A percentile compares a stretch with the other conserved stretches of the same genome.
These are phyloP conservation scores for Caenorhabditis drosophilae DNA, from an alignment of 2,888 invertebrate genomes.

Conservation along the genomic window DNA sequence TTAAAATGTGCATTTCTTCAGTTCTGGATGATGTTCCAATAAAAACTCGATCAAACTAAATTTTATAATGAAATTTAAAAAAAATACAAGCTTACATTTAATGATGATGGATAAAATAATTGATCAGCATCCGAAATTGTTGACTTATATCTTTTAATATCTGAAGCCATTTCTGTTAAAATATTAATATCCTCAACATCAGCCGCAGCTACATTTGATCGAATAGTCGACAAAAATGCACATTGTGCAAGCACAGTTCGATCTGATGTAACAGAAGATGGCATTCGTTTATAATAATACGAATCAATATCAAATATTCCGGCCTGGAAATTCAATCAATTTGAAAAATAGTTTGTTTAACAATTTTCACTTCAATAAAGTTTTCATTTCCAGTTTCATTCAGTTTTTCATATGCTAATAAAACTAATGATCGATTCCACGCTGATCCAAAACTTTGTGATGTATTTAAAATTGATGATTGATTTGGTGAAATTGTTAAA, in stretches of 20 bases:
- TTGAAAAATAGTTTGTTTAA: too few relatives aligned
- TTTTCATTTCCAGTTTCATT: not conserved
- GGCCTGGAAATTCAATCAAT: too few relatives aligned
- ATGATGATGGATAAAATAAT: constrained; percentile 30
- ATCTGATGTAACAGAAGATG: constrained; percentile 10
- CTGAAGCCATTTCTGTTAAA: constrained; percentile 5
- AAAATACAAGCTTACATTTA: not conserved
- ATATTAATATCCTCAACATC: constrained; percentile 18
- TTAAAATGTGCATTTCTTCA: constrained; percentile 14
- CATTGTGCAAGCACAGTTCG: constrained; percentile 13
- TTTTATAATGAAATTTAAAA: not conserved
- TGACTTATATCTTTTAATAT: constrained; percentile 11
- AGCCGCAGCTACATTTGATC: constrained; percentile 3
- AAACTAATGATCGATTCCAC: constrained; percentile 10
- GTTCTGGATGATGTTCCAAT: not conserved
- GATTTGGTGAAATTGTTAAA: not conserved
- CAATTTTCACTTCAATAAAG: constrained; percentile 18
- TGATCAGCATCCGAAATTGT: constrained; percentile 34
- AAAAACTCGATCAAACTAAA: constrained; percentile 17
- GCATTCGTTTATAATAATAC: constrained; percentile 37
- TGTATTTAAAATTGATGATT: constrained; percentile 10
- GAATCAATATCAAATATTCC: constrained; percentile 31
- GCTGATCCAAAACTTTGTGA: constrained; percentile 14
- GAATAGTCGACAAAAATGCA: constrained; percentile 24
- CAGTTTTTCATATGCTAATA: constrained; percentile 11